Percentiles rank a stretch among this genome's conserved stretches.
These are phyloP conservation scores for Oryzias dopingdopingensis DNA, from an alignment of 2,797 vertebrate genomes.

Conservation along the genomic window DNA sequence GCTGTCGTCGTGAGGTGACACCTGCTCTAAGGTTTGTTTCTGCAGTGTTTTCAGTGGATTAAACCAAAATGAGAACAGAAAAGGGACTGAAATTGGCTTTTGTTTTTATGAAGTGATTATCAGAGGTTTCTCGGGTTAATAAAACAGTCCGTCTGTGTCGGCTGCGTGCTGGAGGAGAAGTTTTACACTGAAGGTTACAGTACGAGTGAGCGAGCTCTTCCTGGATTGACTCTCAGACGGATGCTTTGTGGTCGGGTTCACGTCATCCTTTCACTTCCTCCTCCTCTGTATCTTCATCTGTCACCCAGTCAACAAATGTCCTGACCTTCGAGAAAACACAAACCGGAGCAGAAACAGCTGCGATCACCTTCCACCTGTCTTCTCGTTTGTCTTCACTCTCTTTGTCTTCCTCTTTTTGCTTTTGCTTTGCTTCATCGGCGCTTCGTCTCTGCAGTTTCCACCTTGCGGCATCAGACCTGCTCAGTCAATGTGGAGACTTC, in stretches of 20 bases:
- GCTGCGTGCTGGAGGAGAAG: background rate
- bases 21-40: too few species aligned
- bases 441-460: conserved; percentile 1
- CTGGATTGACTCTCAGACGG: conserved; percentile 30
- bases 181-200: background rate
- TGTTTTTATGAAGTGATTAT: too few species aligned
- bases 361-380: conserved; percentile 27
- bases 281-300: conserved; percentile 12
- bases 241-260: conserved; percentile 52
- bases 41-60: too few species aligned
- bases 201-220: conserved; percentile 9
- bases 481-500: background rate
- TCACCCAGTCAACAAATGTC: conserved; percentile 7
- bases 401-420: conserved; percentile 3
- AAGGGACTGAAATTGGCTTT: too few species aligned
- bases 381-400: background rate
- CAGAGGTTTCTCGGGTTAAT: too few species aligned
- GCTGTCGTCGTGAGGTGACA: too few species aligned
- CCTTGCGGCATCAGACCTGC: conserved; percentile 3
- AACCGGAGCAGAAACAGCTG: too few species aligned
- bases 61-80: too few species aligned
- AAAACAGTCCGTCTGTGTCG: too few species aligned
- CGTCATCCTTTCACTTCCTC: conserved; percentile 62
- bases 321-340: too few species aligned
- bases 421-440: conserved; percentile 2